Evolutionary conservation across 1,140 invertebrate genomes (phyloP).

Genomic region (Eciton burchellii): DNA sequence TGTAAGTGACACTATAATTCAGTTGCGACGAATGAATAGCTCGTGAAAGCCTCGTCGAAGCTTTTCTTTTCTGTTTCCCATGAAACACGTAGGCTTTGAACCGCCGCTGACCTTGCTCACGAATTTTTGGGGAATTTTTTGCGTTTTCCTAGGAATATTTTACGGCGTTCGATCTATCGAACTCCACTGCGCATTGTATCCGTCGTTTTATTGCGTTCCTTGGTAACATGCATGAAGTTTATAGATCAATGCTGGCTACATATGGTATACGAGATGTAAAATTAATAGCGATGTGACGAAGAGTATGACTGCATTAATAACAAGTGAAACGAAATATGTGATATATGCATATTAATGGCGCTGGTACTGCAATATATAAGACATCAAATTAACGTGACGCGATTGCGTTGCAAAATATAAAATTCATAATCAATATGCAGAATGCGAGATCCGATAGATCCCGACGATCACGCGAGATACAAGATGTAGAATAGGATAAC

Average conservation of each 20-base stretch:
- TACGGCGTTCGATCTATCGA: too few species aligned
- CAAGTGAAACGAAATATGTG: conserved; percentile 21
- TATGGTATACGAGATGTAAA: neutral
- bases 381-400: conserved; percentile 29
- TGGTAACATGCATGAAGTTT: neutral
- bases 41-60: too few species aligned
- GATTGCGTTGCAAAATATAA: neutral
- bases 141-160: too few species aligned
- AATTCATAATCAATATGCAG: neutral
- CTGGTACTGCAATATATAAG: neutral
- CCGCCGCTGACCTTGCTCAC: too few species aligned
- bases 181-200: neutral
- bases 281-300: conserved; percentile 37
- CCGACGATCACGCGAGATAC: neutral
- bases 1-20: too few species aligned
- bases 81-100: too few species aligned
- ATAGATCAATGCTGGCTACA: neutral
- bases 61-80: too few species aligned
- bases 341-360: conserved; percentile 16
- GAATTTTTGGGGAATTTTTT: too few species aligned
- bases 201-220: conserved; percentile 7
- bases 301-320: conserved; percentile 3
- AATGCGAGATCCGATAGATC: neutral
- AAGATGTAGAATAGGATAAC: neutral
- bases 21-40: too few species aligned